Conservation (phyloP, 2,113 vertebrate species). For the Cichladusa arquata region DNA sequence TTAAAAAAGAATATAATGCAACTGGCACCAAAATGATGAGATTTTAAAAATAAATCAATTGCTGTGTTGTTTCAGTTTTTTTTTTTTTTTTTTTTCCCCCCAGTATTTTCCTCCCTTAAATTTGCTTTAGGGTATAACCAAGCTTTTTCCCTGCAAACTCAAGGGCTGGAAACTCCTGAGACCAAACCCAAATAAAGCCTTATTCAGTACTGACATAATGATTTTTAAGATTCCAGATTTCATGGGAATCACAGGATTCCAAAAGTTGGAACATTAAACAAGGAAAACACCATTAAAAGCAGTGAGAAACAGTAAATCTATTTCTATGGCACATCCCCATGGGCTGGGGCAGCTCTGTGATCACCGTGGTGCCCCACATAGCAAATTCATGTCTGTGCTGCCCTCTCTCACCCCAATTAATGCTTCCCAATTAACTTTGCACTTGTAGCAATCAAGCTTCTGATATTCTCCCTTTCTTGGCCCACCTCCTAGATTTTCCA, state of each 20-base stretch:
- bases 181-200: neutral
- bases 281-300: neutral
- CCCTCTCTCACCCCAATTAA: neutral
- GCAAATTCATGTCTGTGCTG: neutral
- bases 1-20: neutral
- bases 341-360: accelerated
- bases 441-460: neutral
- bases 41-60: conserved; percentile 41
- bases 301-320: neutral
- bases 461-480: conserved; percentile 3
- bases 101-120: neutral
- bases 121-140: neutral
- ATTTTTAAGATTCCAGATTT: neutral
- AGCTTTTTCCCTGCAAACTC: neutral
- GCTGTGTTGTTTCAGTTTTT: neutral
- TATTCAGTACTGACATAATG: accelerated
- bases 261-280: neutral
- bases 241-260: neutral
- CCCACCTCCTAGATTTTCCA: conserved; percentile 41
- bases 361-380: accelerated
- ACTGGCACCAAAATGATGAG: conserved; percentile 14
- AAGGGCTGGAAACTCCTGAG: neutral
- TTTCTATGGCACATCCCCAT: accelerated
- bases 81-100: neutral
- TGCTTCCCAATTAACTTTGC: conserved; percentile 20